phyloP scores from a whole-genome alignment of 2,888 invertebrate species.

The Nemapogon koenigi region DNA sequence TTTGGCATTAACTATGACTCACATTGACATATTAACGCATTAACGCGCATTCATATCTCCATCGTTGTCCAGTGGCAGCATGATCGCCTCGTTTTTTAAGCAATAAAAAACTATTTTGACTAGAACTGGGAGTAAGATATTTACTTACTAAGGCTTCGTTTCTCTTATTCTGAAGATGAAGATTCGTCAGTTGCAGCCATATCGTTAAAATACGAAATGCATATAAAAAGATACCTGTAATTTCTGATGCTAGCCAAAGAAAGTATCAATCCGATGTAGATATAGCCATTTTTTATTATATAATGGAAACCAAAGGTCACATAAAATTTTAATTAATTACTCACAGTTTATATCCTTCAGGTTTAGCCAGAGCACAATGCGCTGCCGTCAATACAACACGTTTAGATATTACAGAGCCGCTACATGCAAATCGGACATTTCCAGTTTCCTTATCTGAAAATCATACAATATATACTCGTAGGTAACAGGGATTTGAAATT shows the following conservation, averaged over 20 bases:
- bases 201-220: background rate
- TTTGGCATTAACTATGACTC: too few relatives aligned
- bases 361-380: conserved; percentile 80
- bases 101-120: too few relatives aligned
- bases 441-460: conserved; percentile 70
- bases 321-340: conserved; percentile 24
- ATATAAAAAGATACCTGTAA: background rate
- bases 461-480: too few relatives aligned
- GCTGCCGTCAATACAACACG: conserved; percentile 76
- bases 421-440: conserved; percentile 76
- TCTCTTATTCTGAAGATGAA: background rate
- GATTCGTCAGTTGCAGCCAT: background rate
- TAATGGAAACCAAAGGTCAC: too few relatives aligned
- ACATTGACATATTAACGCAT: too few relatives aligned
- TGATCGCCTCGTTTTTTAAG: too few relatives aligned
- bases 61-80: too few relatives aligned
- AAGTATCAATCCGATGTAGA: background rate
- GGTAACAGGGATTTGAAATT: too few relatives aligned
- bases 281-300: too few relatives aligned
- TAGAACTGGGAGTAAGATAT: too few relatives aligned
- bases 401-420: conserved; percentile 73
- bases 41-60: too few relatives aligned
- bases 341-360: conserved; percentile 78
- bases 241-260: background rate
- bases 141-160: background rate